These are phyloP conservation scores for Zelostemma sp. DNA, from an alignment of 1,140 invertebrate species.

Conservation along the genomic window DNA sequence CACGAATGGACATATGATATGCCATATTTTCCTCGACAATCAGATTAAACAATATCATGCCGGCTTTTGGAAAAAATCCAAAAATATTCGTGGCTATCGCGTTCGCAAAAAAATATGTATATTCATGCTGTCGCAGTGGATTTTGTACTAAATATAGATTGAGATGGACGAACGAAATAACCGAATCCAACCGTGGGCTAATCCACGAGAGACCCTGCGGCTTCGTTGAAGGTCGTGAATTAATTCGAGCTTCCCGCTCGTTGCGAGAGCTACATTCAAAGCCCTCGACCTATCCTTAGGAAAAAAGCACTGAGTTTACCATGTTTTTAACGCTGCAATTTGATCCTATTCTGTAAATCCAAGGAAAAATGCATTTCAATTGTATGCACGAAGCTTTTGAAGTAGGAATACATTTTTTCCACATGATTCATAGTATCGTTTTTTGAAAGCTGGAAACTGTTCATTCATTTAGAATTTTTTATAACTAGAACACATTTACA, in stretches of 20 bases:
- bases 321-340: not conserved
- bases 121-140: not conserved
- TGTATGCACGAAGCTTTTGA: not conserved
- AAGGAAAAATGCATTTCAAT: not conserved
- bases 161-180: slow-evolving; percentile 11
- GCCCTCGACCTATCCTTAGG: slow-evolving; percentile 15
- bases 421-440: not conserved
- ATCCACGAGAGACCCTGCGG: slow-evolving; percentile 2
- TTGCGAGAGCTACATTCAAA: slow-evolving; percentile 49
- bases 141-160: not conserved
- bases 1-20: too few species aligned
- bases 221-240: slow-evolving; percentile 42
- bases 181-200: not conserved
- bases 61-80: not conserved
- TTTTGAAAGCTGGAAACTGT: not conserved
- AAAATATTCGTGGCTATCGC: not conserved
- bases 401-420: not conserved
- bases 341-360: not conserved
- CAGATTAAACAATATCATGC: not conserved
- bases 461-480: too few species aligned
- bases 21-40: not conserved
- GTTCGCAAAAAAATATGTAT: not conserved
- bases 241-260: slow-evolving; percentile 37
- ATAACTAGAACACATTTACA: too few species aligned
- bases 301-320: not conserved